Conservation (phyloP, 2,888 invertebrate species). For the Eustalomyia histrio region DNA sequence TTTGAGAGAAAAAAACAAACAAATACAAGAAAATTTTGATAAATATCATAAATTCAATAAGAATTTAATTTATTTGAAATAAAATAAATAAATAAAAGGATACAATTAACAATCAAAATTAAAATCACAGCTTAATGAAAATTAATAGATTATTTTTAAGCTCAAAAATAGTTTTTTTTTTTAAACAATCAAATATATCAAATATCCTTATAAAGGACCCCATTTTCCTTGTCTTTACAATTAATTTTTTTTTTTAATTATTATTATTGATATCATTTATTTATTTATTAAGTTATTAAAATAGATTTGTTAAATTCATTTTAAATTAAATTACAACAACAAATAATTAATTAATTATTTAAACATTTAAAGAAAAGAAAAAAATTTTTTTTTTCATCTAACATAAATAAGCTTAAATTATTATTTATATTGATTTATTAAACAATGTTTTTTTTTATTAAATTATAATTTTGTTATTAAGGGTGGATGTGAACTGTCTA, state of each 20-base stretch:
- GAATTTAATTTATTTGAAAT: slow-evolving; percentile 49
- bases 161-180: slow-evolving; percentile 41
- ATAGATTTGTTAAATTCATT: slow-evolving; percentile 37
- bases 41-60: slow-evolving; percentile 21
- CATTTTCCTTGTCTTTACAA: slow-evolving; percentile 21
- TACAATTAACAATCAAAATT: slow-evolving; percentile 56
- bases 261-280: slow-evolving; percentile 22
- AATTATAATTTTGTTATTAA: slow-evolving; percentile 66
- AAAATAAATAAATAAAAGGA: slow-evolving; percentile 62
- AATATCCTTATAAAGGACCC: slow-evolving; percentile 24
- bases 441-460: slow-evolving; percentile 49
- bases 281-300: slow-evolving; percentile 34
- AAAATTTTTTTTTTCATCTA: slow-evolving; percentile 24
- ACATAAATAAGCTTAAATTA: slow-evolving; percentile 27
- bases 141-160: slow-evolving; percentile 34
- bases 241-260: slow-evolving; percentile 12
- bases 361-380: slow-evolving; percentile 5
- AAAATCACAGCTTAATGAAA: slow-evolving; percentile 28
- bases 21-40: slow-evolving; percentile 26
- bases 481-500: too few relatives aligned
- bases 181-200: slow-evolving; percentile 1
- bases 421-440: slow-evolving; percentile 22
- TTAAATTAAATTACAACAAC: slow-evolving; percentile 20
- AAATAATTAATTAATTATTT: slow-evolving; percentile 20
- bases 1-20: slow-evolving; percentile 3